Conservation (phyloP, 2,888 invertebrate species). For the Pseudococcus jackbeardsleyi region DNA sequence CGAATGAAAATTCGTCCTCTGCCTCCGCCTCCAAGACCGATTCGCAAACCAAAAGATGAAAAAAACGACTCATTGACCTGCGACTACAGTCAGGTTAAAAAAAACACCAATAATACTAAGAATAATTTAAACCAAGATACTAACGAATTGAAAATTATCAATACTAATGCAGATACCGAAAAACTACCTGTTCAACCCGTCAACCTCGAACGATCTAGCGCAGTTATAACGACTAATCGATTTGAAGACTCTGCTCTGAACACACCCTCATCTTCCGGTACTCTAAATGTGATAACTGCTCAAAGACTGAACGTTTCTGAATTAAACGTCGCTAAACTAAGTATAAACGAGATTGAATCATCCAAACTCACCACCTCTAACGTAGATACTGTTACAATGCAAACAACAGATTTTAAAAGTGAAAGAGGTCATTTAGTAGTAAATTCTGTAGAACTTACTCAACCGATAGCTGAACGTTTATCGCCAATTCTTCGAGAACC, state of each 20-base stretch:
- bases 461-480: neutral
- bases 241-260: neutral
- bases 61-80: constrained; percentile 59
- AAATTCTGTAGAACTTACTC: constrained; percentile 46
- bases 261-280: neutral
- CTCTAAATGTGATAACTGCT: constrained; percentile 70
- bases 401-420: constrained; percentile 80
- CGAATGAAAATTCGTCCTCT: constrained; percentile 89
- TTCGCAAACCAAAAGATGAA: constrained; percentile 72
- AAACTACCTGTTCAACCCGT: neutral
- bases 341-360: constrained; percentile 84
- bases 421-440: constrained; percentile 69
- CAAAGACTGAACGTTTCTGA: constrained; percentile 80
- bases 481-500: constrained; percentile 42
- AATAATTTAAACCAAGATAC: constrained; percentile 60
- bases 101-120: constrained; percentile 53
- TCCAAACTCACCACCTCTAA: constrained; percentile 85
- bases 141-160: constrained; percentile 65
- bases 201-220: neutral
- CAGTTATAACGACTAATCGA: neutral
- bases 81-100: constrained; percentile 54
- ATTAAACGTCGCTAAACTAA: constrained; percentile 83
- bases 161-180: constrained; percentile 22
- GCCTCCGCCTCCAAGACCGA: constrained; percentile 88
- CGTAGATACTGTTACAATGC: constrained; percentile 81